Percentiles rank a stretch among this genome's conserved stretches.
phyloP scores from a whole-genome alignment of 2,888 invertebrate genomes.

The Rhingia rostrata region DNA sequence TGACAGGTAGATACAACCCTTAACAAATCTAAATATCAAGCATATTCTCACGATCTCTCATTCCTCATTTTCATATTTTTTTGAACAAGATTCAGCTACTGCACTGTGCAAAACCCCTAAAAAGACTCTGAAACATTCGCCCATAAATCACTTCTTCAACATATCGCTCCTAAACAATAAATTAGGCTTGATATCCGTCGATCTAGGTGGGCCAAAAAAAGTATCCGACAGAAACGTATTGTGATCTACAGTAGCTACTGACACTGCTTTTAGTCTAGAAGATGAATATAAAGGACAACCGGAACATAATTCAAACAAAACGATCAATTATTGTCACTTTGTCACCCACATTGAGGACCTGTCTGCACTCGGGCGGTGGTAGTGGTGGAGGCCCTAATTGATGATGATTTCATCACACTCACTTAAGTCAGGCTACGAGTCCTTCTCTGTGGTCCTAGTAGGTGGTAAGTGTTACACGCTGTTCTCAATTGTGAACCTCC shows the following conservation, averaged over 20 bases:
- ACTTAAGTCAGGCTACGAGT: constrained; percentile 64
- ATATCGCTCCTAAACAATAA: constrained; percentile 59
- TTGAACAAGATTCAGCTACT: constrained; percentile 19
- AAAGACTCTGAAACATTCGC: constrained; percentile 26
- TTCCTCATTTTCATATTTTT: not conserved
- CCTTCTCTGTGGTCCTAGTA: constrained; percentile 56
- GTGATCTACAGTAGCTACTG: constrained; percentile 45
- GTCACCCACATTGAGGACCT: constrained; percentile 76
- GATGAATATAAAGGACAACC: constrained; percentile 60
- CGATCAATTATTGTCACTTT: constrained; percentile 76
- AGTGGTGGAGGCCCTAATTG: constrained; percentile 75
- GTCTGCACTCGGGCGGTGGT: constrained; percentile 76
- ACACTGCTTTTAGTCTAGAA: constrained; percentile 37
- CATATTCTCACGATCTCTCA: constrained; percentile 17
- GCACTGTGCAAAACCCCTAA: constrained; percentile 35
- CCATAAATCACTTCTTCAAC: constrained; percentile 70
- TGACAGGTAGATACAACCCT: not conserved
- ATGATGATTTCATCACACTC: constrained; percentile 75
- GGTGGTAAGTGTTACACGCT: constrained; percentile 73
- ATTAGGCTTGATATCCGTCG: constrained; percentile 65
- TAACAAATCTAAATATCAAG: constrained; percentile 2
- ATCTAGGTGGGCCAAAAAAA: constrained; percentile 69
- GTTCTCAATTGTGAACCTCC: constrained; percentile 64
- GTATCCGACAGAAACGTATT: constrained; percentile 25
- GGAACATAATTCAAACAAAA: constrained; percentile 75